Conservation (phyloP, 2,888 invertebrate species). For the Hirudinaria manillensis region DNA sequence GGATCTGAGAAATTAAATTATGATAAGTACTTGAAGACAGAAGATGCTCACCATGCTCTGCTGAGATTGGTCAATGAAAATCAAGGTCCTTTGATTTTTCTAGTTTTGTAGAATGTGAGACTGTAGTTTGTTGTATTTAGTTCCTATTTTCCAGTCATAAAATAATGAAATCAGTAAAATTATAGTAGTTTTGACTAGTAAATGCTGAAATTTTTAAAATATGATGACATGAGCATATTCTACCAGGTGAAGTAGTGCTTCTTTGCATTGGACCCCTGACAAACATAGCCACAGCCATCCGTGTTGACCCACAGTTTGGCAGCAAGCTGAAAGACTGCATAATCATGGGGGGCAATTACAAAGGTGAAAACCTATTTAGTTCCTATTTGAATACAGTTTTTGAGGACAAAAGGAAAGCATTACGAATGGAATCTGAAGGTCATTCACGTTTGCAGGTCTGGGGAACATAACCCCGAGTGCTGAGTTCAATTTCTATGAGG, state of each 20-base stretch:
- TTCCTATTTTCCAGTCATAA: no score
- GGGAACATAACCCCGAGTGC: slow-evolving; percentile 57
- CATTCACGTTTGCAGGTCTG: slow-evolving; percentile 41
- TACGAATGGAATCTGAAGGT: no score
- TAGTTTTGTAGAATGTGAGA: neutral
- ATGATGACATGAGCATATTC: neutral
- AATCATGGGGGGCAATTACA: slow-evolving; percentile 73
- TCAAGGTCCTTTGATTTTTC: slow-evolving; percentile 47
- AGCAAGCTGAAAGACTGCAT: slow-evolving; percentile 64
- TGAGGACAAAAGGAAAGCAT: no score
- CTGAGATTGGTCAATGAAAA: slow-evolving; percentile 59
- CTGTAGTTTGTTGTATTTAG: no score
- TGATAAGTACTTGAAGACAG: slow-evolving; percentile 44
- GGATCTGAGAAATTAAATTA: slow-evolving; percentile 42
- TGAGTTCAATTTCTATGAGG: slow-evolving; percentile 72
- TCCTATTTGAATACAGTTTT: no score
- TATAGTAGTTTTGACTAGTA: no score
- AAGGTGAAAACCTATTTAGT: slow-evolving; percentile 56
- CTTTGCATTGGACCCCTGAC: slow-evolving; percentile 67
- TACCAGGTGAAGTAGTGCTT: slow-evolving; percentile 44
- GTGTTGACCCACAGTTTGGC: slow-evolving; percentile 65
- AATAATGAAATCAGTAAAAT: no score
- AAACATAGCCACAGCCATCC: slow-evolving; percentile 70
- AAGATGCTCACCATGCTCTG: slow-evolving; percentile 61
- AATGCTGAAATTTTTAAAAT: neutral